Percentiles rank a stretch among this genome's conserved stretches.
phyloP scores from a whole-genome alignment of 2,113 vertebrate species.

The Cervus canadensis region DNA sequence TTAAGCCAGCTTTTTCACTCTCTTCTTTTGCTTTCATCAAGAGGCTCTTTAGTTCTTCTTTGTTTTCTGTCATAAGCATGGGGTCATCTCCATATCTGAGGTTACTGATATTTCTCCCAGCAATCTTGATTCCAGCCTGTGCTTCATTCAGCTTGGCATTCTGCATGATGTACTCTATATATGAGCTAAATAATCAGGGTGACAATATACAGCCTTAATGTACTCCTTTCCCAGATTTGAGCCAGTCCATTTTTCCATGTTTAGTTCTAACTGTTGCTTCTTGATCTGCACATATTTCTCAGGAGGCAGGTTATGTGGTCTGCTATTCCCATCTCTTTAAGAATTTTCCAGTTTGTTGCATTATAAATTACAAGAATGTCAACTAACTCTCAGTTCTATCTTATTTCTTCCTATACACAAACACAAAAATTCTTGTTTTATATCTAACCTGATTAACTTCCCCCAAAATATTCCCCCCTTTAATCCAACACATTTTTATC shows the following conservation, averaged over 20 bases:
- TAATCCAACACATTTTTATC: not conserved
- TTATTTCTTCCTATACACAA: not conserved
- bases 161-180: not conserved
- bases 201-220: not conserved
- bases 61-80: not conserved
- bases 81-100: not conserved
- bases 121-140: not conserved
- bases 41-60: not conserved
- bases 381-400: not conserved
- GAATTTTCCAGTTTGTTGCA: not conserved
- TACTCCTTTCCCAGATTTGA: not conserved
- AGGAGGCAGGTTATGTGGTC: not conserved
- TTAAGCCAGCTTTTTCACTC: not conserved
- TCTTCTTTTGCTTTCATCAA: not conserved
- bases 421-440: not conserved
- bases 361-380: not conserved
- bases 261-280: not conserved
- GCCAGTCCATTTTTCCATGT: not conserved
- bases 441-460: not conserved
- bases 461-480: too few relatives aligned
- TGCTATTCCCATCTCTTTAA: not conserved
- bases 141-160: not conserved
- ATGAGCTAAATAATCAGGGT: not conserved
- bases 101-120: not conserved
- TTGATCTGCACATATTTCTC: not conserved